Evolutionary conservation across 1,140 invertebrate species (phyloP), one percentile per base, ranked within the genome.

Genomic region (Pogonus chalceus): DNA sequence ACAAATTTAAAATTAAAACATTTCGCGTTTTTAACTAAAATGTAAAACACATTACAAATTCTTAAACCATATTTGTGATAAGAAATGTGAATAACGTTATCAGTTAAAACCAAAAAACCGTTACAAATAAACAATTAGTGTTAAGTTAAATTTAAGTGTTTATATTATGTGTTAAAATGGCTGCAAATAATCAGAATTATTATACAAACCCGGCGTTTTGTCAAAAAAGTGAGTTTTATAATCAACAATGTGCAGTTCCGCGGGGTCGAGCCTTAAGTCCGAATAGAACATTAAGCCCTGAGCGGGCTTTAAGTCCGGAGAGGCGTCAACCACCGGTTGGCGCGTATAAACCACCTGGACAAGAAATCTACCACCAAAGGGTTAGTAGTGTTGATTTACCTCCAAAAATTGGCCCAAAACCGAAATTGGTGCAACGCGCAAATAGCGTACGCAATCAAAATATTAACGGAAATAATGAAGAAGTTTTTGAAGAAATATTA

Each of bases 121-220:
- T 52, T 12, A 2, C n/a, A 3, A 18, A 22, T n/a, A 4, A 14
- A 39, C 21, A 0, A 0, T 12, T 24, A 20, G 21, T 18, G 20
- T 24, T n/a, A 48, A 43, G 20, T 49, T n/a, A n/a, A n/a, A n/a
- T n/a, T n/a, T n/a, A n/a, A n/a, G n/a, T n/a, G n/a, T n/a, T n/a
- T n/a, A n/a, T 16, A 54, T 58, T 23, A 21, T n/a, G n/a, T n/a
- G n/a, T n/a, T n/a, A n/a, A n/a, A n/a, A 65, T 62, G 60, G 62
- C 59, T 24, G 57, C 18, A 3, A 43, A 24, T 2, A 56, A 60
- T 51, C 55, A 52, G 24, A 62, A 67, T 55, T 69, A 82, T 59
- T 87, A 88, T 62, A 81, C 82, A 1, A 88, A 88, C 61, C 84
- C 84, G 14, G 84, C 84, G 0, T 87, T 88, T 60, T 86, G 84